Evolutionary conservation across 2,888 invertebrate species (phyloP).

Genomic region (Cerceris ruficornis): DNA sequence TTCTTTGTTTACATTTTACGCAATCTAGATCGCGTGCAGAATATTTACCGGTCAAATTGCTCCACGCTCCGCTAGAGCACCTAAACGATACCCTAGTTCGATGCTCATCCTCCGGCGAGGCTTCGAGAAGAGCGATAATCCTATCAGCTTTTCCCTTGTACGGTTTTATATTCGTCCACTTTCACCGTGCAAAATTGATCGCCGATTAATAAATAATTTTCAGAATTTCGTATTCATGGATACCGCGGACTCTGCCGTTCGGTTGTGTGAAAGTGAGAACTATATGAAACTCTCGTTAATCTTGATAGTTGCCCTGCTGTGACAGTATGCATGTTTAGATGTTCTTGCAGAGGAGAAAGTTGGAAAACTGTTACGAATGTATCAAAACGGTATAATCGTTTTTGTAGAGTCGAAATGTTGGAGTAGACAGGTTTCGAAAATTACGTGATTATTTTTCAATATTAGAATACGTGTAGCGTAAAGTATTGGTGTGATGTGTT

Average conservation of each 20-base stretch:
- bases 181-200: slow-evolving; percentile 22
- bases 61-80: too few species aligned
- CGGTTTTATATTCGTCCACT: slow-evolving; percentile 5
- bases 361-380: slow-evolving; percentile 18
- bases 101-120: too few species aligned
- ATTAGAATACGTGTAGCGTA: too few species aligned
- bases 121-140: too few species aligned
- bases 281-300: slow-evolving; percentile 50
- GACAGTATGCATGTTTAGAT: slow-evolving; percentile 35
- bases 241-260: background rate
- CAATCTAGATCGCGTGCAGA: background rate
- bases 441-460: too few species aligned
- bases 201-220: background rate
- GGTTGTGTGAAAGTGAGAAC: slow-evolving; percentile 38
- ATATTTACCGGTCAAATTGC: background rate
- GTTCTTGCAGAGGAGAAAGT: slow-evolving; percentile 45
- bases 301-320: slow-evolving; percentile 30
- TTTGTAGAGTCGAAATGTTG: background rate
- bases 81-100: too few species aligned
- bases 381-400: slow-evolving; percentile 1
- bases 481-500: too few species aligned
- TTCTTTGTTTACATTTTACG: slow-evolving; percentile 4
- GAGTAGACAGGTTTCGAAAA: too few species aligned
- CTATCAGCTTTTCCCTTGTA: too few species aligned
- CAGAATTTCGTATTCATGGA: too few species aligned